A percentile compares a stretch with the other conserved stretches of the same genome.
These are phyloP conservation scores for Cheilosia impressa DNA, from an alignment of 2,888 invertebrate genomes.

Conservation along the genomic window DNA sequence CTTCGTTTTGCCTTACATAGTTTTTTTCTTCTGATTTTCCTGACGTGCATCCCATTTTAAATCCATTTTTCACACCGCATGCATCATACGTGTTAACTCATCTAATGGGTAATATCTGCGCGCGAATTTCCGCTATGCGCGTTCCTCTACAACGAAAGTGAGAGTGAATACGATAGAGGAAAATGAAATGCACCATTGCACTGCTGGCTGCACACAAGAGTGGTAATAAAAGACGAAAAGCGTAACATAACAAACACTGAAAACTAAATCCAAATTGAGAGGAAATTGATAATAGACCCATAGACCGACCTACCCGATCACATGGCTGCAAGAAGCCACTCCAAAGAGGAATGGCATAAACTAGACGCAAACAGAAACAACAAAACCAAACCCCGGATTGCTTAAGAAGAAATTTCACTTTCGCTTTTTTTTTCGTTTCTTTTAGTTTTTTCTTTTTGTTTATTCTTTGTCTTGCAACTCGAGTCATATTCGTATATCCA, in stretches of 20 bases:
- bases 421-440: conserved; percentile 81
- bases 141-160: conserved; percentile 80
- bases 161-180: conserved; percentile 84
- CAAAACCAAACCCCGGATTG: conserved; percentile 44
- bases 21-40: conserved; percentile 3
- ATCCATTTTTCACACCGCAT: conserved; percentile 5
- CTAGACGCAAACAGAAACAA: conserved; percentile 22
- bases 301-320: conserved; percentile 47
- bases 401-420: conserved; percentile 83
- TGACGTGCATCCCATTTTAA: not conserved
- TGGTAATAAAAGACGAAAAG: conserved; percentile 31
- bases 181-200: conserved; percentile 77
- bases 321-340: conserved; percentile 40
- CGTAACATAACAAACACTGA: conserved; percentile 72
- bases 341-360: conserved; percentile 46
- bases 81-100: conserved; percentile 42
- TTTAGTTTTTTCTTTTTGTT: conserved; percentile 18
- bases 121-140: conserved; percentile 67
- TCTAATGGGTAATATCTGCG: conserved; percentile 49
- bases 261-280: conserved; percentile 15
- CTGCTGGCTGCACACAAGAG: conserved; percentile 47
- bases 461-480: conserved; percentile 18
- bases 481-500: not conserved
- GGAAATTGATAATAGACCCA: conserved; percentile 70
- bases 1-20: conserved; percentile 27